These are phyloP conservation scores for Mythimna impura DNA, from an alignment of 2,888 invertebrate species.

Conservation along the genomic window DNA sequence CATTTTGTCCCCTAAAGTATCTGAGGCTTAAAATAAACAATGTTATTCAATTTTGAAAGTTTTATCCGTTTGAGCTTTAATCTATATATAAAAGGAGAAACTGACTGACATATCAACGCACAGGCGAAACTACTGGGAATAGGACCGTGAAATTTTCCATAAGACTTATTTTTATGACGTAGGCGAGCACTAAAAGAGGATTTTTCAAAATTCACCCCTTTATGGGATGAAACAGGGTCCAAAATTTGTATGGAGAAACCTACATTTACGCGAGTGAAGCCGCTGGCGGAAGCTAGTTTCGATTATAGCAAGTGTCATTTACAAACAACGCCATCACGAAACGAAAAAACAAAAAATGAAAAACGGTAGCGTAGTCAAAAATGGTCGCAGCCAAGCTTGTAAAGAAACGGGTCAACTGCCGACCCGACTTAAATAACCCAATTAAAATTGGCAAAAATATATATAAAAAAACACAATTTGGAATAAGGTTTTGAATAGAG, in stretches of 20 bases:
- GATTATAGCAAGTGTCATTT: neutral
- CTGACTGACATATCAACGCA: too few relatives aligned
- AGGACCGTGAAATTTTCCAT: too few relatives aligned
- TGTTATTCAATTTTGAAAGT: neutral
- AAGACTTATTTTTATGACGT: too few relatives aligned
- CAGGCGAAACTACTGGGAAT: too few relatives aligned
- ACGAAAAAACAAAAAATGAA: neutral
- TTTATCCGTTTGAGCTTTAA: neutral
- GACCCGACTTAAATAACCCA: slow-evolving; percentile 34
- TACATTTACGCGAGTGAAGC: too few relatives aligned
- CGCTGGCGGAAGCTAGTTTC: neutral
- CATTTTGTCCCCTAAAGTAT: too few relatives aligned
- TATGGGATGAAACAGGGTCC: too few relatives aligned
- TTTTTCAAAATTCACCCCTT: too few relatives aligned
- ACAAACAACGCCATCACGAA: neutral
- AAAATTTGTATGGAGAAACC: too few relatives aligned
- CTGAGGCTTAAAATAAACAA: neutral
- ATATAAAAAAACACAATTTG: slow-evolving; percentile 48
- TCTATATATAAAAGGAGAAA: too few relatives aligned
- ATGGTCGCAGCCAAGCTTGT: slow-evolving; percentile 3
- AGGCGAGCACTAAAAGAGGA: too few relatives aligned
- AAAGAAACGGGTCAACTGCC: slow-evolving; percentile 45
- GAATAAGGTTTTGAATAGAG: slow-evolving; percentile 45
- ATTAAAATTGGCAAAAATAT: slow-evolving; percentile 50
- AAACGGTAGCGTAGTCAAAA: slow-evolving; percentile 7